Evolutionary conservation across 2,113 vertebrate species (phyloP).

Genomic region (Python bivittatus): DNA sequence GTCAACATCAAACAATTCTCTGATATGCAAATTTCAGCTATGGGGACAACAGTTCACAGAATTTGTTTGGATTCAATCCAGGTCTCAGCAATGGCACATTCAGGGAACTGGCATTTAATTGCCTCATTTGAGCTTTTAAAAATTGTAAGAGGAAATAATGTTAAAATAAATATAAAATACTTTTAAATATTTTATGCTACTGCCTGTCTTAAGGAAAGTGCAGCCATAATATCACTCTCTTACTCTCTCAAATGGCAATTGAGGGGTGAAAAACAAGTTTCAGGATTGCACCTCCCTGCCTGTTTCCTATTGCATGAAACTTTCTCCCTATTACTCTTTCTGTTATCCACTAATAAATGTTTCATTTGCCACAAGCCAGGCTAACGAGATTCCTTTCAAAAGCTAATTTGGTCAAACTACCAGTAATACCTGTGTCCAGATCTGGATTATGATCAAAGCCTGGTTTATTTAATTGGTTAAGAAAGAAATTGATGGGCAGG

Average conservation of each 20-base stretch:
- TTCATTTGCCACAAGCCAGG: background rate
- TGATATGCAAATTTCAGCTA: constrained; percentile 78
- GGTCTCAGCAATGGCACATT: constrained; percentile 61
- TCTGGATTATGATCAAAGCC: background rate
- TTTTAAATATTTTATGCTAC: constrained; percentile 2
- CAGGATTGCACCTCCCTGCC: background rate
- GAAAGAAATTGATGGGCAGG: background rate
- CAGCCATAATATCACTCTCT: background rate
- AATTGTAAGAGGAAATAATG: constrained; percentile 54
- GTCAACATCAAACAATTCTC: constrained; percentile 80
- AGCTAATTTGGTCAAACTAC: background rate
- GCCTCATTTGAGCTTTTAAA: constrained; percentile 54
- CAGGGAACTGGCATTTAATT: constrained; percentile 60
- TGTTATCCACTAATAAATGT: background rate
- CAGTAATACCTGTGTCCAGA: background rate
- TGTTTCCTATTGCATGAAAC: background rate
- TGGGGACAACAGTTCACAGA: constrained; percentile 61
- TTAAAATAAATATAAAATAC: constrained; percentile 1
- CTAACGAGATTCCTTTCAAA: background rate
- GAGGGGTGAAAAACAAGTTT: background rate
- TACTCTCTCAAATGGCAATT: background rate
- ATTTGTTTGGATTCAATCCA: constrained; percentile 74
- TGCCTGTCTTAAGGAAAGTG: constrained; percentile 3
- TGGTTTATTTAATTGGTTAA: background rate
- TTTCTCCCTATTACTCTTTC: background rate